These are phyloP conservation scores for Aromia moschata DNA, from an alignment of 2,888 invertebrate genomes.

Conservation along the genomic window DNA sequence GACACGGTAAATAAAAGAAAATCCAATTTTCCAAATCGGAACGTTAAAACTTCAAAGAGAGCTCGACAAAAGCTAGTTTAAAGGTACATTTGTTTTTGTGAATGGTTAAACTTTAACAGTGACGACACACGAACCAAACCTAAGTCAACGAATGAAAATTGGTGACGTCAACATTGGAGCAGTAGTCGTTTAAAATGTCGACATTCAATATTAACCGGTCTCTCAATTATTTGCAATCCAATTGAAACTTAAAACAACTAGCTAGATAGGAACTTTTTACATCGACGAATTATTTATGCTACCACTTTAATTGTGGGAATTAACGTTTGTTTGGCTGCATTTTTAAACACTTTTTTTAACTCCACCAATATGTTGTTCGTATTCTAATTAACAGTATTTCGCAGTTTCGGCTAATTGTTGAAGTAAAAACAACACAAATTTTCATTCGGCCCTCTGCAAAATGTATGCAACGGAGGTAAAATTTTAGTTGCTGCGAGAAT, in stretches of 20 bases:
- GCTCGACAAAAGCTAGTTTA: slow-evolving; percentile 43
- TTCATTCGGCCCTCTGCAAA: slow-evolving; percentile 1
- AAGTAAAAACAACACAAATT: slow-evolving; percentile 19
- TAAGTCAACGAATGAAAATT: slow-evolving; percentile 56
- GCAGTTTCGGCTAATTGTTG: slow-evolving; percentile 20
- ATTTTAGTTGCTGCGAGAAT: slow-evolving; percentile 13
- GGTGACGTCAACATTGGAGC: slow-evolving; percentile 48
- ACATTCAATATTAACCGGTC: slow-evolving; percentile 53
- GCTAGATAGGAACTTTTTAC: slow-evolving; percentile 51
- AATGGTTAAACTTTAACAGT: slow-evolving; percentile 54
- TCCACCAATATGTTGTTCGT: slow-evolving; percentile 18
- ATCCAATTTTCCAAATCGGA: slow-evolving; percentile 42
- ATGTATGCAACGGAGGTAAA: not conserved
- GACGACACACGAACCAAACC: slow-evolving; percentile 55
- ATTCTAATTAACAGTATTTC: slow-evolving; percentile 27
- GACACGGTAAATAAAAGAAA: slow-evolving; percentile 43
- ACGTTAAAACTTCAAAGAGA: slow-evolving; percentile 47
- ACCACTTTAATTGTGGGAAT: slow-evolving; percentile 24
- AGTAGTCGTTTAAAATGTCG: slow-evolving; percentile 55
- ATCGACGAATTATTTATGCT: slow-evolving; percentile 52
- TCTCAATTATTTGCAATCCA: slow-evolving; percentile 56
- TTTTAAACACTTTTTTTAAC: slow-evolving; percentile 24
- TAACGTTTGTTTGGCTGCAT: slow-evolving; percentile 23
- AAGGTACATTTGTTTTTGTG: slow-evolving; percentile 51
- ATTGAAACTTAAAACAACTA: slow-evolving; percentile 55